These are phyloP conservation scores for Luperina nickerlii DNA, from an alignment of 2,888 invertebrate species.

Conservation along the genomic window DNA sequence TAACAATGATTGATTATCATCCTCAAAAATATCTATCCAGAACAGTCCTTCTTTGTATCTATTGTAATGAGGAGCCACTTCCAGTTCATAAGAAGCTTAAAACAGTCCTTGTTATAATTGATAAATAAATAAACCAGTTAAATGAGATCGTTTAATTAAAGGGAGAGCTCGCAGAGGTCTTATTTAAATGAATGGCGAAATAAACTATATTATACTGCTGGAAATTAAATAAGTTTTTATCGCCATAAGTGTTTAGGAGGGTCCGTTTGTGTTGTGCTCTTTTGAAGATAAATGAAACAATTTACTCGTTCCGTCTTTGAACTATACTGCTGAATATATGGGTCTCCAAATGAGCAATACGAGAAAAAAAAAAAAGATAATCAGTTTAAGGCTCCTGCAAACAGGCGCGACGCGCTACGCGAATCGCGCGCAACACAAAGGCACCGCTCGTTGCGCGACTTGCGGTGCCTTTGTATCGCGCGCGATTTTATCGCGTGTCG, in stretches of 20 bases:
- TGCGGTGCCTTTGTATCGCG: too few relatives aligned
- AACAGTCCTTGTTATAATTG: slow-evolving; percentile 8
- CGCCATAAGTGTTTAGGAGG: background rate
- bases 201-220: slow-evolving; percentile 18
- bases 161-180: slow-evolving; percentile 17
- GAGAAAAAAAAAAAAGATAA: too few relatives aligned
- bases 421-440: too few relatives aligned
- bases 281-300: background rate
- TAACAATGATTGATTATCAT: background rate
- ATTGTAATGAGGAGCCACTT: background rate
- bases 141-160: slow-evolving; percentile 34
- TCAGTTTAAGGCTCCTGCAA: too few relatives aligned
- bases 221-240: slow-evolving; percentile 36
- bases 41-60: too few relatives aligned
- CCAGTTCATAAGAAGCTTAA: slow-evolving; percentile 23
- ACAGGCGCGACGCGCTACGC: too few relatives aligned
- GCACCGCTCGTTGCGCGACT: too few relatives aligned
- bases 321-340: too few relatives aligned
- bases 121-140: slow-evolving; percentile 37
- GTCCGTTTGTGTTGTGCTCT: background rate
- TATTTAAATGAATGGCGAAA: slow-evolving; percentile 37
- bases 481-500: too few relatives aligned
- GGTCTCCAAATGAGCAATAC: too few relatives aligned
- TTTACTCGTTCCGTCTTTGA: too few relatives aligned
- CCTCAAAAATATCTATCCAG: background rate